Percentiles rank a stretch among this genome's conserved stretches.
phyloP scores from a whole-genome alignment of 2,113 vertebrate species.

The Charina bottae region DNA sequence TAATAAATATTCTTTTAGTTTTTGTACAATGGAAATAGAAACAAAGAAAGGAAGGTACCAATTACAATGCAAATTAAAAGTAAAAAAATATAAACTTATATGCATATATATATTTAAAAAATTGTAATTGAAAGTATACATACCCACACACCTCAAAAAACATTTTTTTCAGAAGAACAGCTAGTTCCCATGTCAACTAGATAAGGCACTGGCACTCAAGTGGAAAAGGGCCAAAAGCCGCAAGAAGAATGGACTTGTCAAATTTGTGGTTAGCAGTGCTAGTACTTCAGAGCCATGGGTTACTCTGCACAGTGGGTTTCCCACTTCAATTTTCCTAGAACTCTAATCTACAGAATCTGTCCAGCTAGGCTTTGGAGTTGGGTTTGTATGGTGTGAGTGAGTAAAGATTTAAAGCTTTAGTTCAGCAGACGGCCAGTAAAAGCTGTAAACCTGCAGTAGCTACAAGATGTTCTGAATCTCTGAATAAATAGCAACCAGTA shows the following conservation, averaged over 20 bases:
- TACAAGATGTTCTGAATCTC: neutral
- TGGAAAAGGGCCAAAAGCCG: neutral
- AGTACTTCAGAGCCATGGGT: neutral
- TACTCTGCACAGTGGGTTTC: neutral
- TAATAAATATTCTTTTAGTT: neutral
- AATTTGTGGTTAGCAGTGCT: neutral
- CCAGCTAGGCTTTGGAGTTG: neutral
- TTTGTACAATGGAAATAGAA: neutral
- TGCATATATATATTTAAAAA: neutral
- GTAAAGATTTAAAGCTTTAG: neutral
- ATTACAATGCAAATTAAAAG: neutral
- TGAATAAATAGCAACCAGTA: neutral
- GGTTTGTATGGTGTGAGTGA: neutral
- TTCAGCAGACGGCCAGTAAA: neutral
- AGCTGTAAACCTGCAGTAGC: neutral
- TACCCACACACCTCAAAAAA: neutral
- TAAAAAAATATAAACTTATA: neutral
- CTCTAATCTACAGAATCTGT: neutral
- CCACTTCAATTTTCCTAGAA: neutral
- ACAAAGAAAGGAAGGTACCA: neutral
- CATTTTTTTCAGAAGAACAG: neutral
- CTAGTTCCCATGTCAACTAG: neutral
- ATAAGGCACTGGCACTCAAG: neutral
- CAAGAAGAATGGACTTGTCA: neutral
- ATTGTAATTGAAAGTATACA: neutral